Evolutionary conservation across 2,888 invertebrate genomes (phyloP), one percentile per base, ranked within the genome.

Genomic region (Adineta ricciae): DNA sequence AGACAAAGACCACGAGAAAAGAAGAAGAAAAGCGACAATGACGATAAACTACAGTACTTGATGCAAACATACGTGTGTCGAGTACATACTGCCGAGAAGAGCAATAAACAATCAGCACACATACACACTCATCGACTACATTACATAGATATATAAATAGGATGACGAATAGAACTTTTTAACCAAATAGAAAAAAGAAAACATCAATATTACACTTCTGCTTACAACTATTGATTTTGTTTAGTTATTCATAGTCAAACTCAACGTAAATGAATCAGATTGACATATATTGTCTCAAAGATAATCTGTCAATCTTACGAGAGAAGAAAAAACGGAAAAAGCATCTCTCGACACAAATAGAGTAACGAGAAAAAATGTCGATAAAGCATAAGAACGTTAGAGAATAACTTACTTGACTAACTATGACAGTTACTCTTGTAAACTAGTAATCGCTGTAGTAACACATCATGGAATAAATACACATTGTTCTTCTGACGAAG

Each of bases 391-490:
- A 64, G 64, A 64, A 64, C 16, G 64, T 27, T 32, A 32, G 32
- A 64, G 64, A 64, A 32, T 64, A 64, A 64, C 32, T 64, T 64
- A 64, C 64, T 64, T 64, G 64, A 64, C 64, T 64, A 64, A 64
- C 19, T 64, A 64, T 64, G 64, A 64, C 32, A 64, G 64, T 32
- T 32, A 27, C 27, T 64, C 64, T 64, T 64, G 64, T 27, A 64
- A 64, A 64, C 36, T 32, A 64, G 64, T 64, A 56, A 56, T 56
- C 56, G 27, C 27, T 56, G 32, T 32, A 64, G 32, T 64, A 32
- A 64, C 32, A 64, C 64, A 32, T 64, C 64, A 32, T 64, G 19
- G 8, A 64, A 64, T 19, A 64, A 19, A 64, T 64, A 64, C 64
- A 64, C 64, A 64, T 64, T 32, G 64, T 64, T 32, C 32, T 64